Conservation (phyloP, 2,888 invertebrate species). For the Sipha maydis region DNA sequence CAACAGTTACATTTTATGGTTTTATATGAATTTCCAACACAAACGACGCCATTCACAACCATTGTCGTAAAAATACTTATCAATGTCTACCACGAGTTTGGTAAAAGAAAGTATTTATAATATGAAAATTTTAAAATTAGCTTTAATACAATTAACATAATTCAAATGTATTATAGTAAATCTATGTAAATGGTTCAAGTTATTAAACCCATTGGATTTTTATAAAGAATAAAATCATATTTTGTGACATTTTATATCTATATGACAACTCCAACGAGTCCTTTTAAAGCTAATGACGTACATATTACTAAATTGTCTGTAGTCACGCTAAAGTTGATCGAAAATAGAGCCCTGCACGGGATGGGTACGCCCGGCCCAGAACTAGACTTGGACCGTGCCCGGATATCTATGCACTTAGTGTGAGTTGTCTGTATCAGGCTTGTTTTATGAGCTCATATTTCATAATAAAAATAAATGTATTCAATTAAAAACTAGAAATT, state of each 20-base stretch:
- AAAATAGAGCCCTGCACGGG: too few relatives aligned
- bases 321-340: conserved; percentile 21
- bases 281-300: conserved; percentile 4
- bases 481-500: too few relatives aligned
- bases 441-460: too few relatives aligned
- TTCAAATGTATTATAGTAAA: conserved; percentile 46
- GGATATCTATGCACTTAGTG: too few relatives aligned
- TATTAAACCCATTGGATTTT: conserved; percentile 2
- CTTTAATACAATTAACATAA: conserved; percentile 34
- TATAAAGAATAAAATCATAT: conserved; percentile 21
- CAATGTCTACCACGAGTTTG: conserved; percentile 46
- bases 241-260: conserved; percentile 26
- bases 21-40: conserved; percentile 42
- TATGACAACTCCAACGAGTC: background rate
- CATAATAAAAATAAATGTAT: too few relatives aligned
- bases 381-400: too few relatives aligned
- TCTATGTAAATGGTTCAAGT: conserved; percentile 49
- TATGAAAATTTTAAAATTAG: conserved; percentile 49
- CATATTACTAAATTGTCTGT: background rate
- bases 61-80: conserved; percentile 59
- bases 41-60: conserved; percentile 3
- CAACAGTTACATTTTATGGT: conserved; percentile 59
- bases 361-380: too few relatives aligned
- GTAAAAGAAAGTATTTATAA: conserved; percentile 49
- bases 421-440: too few relatives aligned